Base-by-base conservation (phyloP, 2,113 vertebrate genomes). In the Xyliphius kryptos region DNA sequence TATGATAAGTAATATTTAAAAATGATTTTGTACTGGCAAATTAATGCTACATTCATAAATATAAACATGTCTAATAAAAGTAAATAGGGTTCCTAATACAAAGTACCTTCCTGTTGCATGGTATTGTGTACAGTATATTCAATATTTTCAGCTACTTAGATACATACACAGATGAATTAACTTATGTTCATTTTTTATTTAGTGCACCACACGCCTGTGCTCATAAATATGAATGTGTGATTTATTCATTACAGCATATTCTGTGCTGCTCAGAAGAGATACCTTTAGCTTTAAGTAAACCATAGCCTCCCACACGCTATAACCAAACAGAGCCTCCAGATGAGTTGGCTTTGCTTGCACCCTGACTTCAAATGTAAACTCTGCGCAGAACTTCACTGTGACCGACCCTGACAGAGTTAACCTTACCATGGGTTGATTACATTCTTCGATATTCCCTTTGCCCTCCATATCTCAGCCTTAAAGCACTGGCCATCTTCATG, bases 401-500 rank as follows among this genome's bases (percentile, higher is more conserved):
- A 55, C 51, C 22, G 63, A 57, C 12, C 54, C 32, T 57, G 54
- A 17, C 63, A 40, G 14, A 40, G 51, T 56, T 44, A 57, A 26
- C 48, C 19, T 62, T 15, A 19, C 50, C 22, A 41, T 22, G 38
- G 32, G 14, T 41, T 61, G 49, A 40, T 7, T 60, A 46, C 63
- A 56, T 65, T 50, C 44, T 58, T 56, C 21, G 22, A 1, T 19
- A 7, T 50, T 57, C 44, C 12, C 17, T 20, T 26, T 61, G 13
- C 56, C 40, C 56, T 46, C 48, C 17, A 26, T 67, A 37, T 66
- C 58, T 52, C 46, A 41, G 47, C 51, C 71, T 48, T 56, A 44
- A 57, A 56, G 22, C 66, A 37, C 16, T 10, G 21, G 56, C 50
- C 61, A 46, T 61, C 64, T 58, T 47, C 55, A 61, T 58, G 54